phyloP scores from a whole-genome alignment of 2,888 invertebrate species.

The Lissocephala sabroskyi region DNA sequence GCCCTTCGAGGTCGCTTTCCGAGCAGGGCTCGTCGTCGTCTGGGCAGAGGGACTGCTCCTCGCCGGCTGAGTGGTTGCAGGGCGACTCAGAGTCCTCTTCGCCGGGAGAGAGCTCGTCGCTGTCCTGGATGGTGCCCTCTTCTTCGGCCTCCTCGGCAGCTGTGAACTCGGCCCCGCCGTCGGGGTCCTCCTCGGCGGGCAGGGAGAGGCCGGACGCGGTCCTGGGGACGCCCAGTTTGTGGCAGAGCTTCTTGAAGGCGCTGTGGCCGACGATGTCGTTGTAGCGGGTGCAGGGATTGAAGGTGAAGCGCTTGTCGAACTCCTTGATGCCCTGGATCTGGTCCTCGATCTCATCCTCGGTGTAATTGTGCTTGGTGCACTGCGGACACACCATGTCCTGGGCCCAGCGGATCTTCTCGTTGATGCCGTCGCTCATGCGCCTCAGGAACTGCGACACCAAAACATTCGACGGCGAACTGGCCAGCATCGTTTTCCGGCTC shows the following conservation, averaged over 20 bases:
- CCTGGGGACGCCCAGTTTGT: slow-evolving; percentile 29
- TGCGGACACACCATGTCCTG: slow-evolving; percentile 13
- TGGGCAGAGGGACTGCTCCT: neutral
- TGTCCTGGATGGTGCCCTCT: too few species aligned
- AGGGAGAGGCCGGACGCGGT: neutral
- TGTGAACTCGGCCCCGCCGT: neutral
- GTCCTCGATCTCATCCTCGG: slow-evolving; percentile 43
- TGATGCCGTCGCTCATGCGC: slow-evolving; percentile 22
- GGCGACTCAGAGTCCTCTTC: slow-evolving; percentile 5
- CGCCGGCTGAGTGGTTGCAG: too few species aligned
- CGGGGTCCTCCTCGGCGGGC: neutral
- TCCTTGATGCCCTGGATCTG: slow-evolving; percentile 35
- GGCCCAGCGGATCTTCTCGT: slow-evolving; percentile 21
- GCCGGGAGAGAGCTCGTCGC: slow-evolving; percentile 1
- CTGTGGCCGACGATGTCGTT: slow-evolving; percentile 22
- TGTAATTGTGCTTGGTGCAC: slow-evolving; percentile 16
- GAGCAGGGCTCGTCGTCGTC: neutral
- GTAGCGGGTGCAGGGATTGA: slow-evolving; percentile 17
- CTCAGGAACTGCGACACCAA: slow-evolving; percentile 20
- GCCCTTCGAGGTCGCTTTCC: neutral
- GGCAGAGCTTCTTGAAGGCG: slow-evolving; percentile 43
- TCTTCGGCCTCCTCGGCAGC: neutral
- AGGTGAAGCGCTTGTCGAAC: neutral
- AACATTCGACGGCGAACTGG: slow-evolving; percentile 8
- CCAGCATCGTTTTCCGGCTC: slow-evolving; percentile 10